Conservation (phyloP, 2,888 invertebrate genomes). For the Hoplodrina blanda region DNA sequence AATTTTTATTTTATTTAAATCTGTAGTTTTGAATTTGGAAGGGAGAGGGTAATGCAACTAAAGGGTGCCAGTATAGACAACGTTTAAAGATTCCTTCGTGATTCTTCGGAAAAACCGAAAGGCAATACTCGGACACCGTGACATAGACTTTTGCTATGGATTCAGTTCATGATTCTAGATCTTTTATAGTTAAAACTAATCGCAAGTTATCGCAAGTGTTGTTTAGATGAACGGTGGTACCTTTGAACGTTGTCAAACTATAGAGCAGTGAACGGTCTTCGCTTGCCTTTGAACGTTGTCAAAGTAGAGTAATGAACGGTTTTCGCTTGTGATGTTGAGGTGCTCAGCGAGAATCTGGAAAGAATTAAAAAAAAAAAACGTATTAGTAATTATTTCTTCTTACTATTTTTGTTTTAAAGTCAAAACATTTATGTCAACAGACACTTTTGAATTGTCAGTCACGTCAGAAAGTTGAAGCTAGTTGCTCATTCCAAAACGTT, state of each 20-base stretch:
- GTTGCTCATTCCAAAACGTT: too few relatives aligned
- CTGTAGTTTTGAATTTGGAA: conserved; percentile 23
- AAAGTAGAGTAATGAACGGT: background rate
- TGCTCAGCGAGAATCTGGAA: conserved; percentile 10
- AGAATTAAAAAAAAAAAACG: background rate
- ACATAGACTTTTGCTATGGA: too few relatives aligned
- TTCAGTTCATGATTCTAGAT: too few relatives aligned
- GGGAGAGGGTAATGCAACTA: background rate
- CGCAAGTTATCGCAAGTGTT: too few relatives aligned
- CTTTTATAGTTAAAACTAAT: too few relatives aligned
- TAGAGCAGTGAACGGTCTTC: conserved; percentile 1
- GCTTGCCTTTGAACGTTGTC: background rate
- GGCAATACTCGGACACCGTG: background rate
- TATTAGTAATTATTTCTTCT: background rate
- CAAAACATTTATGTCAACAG: too few relatives aligned
- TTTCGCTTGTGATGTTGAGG: background rate
- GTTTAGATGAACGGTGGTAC: background rate
- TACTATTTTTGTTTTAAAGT: too few relatives aligned
- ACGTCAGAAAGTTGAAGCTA: too few relatives aligned
- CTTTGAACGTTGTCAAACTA: conserved; percentile 18
- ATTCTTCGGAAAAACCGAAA: background rate
- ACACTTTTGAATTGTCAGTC: too few relatives aligned
- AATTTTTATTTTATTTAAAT: background rate
- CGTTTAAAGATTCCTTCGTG: background rate
- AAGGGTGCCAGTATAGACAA: background rate